Base-by-base conservation (phyloP, 1,140 invertebrate species). In the Hylyphantes graminicola region DNA sequence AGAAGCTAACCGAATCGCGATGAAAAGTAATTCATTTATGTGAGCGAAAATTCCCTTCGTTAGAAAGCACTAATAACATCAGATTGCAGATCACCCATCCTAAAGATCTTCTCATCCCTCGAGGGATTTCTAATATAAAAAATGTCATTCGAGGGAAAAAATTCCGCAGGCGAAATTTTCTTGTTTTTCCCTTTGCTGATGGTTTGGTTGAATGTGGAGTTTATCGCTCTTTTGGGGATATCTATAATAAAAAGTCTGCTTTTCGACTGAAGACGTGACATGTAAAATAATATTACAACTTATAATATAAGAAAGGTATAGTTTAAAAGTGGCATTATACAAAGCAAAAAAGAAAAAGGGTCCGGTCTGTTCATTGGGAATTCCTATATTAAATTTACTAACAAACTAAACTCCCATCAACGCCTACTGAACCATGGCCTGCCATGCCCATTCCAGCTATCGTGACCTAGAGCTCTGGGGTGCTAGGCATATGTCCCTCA, bases 21-120 rank as follows among this genome's bases (percentile, higher is more conserved):
- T 78, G 35, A 67, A 78, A 63, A 54, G 61, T 78, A 78, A 78
- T 78, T 78, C 51, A 67, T 78, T 78, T 78, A 78, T 67, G 19
- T 55, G 17, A 21, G 63, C 35, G 64, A 78, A 50, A 67, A 78
- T 67, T 78, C 54, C 61, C 8, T 78, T 67, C 76, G 51, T 78
- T 78, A 67, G 65, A 50, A 12, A 35, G 54, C 15, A 59, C 77
- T 80, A 80, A 80, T 80, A 67, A 80, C 68, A 68, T 80, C 77
- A 80, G 77, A 59, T 80, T 80, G 54, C 9, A 54, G 54, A 11
- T 51, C 35, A 7, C 74, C 74, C 74, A 63, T 64, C 76, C 76
- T 17, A 50, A 61, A 64, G 53, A 51, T 64, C 48, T 17, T 17
- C 48, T n/a, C 35, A 35, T 70, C 65, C 65, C 77, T 70, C 19